A percentile compares a stretch with the other conserved stretches of the same genome.
Evolutionary conservation across 1,140 invertebrate genomes (phyloP).

Genomic region (Zaprionus nigranus): DNA sequence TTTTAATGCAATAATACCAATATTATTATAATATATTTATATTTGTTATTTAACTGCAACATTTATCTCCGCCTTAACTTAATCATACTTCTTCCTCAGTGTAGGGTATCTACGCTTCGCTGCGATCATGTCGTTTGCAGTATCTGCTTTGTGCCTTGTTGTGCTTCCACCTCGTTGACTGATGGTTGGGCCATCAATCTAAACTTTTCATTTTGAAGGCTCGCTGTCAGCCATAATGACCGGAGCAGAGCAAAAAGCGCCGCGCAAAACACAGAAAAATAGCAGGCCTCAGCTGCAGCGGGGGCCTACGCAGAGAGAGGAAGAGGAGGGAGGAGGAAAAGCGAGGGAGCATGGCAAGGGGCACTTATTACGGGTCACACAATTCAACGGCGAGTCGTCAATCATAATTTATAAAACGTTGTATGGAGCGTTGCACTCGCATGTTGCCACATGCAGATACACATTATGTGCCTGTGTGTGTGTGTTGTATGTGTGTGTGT

Average conservation of each 20-base stretch:
- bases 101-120: conserved; percentile 46
- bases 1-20: too few relatives aligned
- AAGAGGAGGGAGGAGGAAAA: conserved; percentile 2
- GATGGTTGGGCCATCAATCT: conserved; percentile 81
- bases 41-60: neutral
- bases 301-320: neutral
- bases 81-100: neutral
- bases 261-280: conserved; percentile 62
- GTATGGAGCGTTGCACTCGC: conserved; percentile 16
- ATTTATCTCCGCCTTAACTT: neutral
- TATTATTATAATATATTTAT: too few relatives aligned
- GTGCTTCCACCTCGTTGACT: conserved; percentile 61
- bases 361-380: conserved; percentile 67
- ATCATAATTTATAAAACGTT: conserved; percentile 80
- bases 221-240: conserved; percentile 78
- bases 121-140: neutral
- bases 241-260: conserved; percentile 67
- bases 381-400: conserved; percentile 73
- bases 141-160: conserved; percentile 25
- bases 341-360: conserved; percentile 1
- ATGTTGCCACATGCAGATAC: conserved; percentile 12
- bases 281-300: conserved; percentile 35
- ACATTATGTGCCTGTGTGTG: neutral
- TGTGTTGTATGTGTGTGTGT: conserved; percentile 6
- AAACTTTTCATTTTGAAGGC: conserved; percentile 83